A percentile compares a stretch with the other conserved stretches of the same genome.
These are phyloP conservation scores for Triplophysa dalaica DNA, from an alignment of 2,113 vertebrate genomes.

Conservation along the genomic window DNA sequence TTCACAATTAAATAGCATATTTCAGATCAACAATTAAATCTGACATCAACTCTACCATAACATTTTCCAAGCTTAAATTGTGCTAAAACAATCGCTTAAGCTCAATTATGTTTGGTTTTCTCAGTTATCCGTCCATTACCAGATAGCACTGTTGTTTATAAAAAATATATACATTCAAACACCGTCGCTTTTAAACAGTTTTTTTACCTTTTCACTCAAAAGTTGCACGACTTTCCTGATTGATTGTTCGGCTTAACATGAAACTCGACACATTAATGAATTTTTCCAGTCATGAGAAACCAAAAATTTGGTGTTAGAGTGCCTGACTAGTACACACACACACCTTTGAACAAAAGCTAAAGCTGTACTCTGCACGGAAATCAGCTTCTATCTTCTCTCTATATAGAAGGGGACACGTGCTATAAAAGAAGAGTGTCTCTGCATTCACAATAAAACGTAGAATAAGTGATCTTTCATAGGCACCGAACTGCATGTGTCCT, in stretches of 20 bases:
- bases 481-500: too few species aligned
- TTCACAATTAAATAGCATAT: too few species aligned
- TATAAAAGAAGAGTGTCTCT: neutral
- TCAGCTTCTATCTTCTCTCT: constrained; percentile 8
- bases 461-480: neutral
- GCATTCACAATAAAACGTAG: neutral
- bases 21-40: too few species aligned
- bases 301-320: constrained; percentile 13
- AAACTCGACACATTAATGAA: constrained; percentile 21
- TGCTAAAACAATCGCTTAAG: too few species aligned
- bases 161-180: too few species aligned
- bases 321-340: neutral
- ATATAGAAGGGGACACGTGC: neutral
- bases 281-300: constrained; percentile 15
- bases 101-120: too few species aligned
- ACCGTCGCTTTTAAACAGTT: neutral
- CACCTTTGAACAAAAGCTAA: neutral
- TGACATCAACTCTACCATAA: too few species aligned
- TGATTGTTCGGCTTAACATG: constrained; percentile 14
- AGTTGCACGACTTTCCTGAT: neutral
- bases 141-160: neutral
- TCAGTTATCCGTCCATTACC: too few species aligned
- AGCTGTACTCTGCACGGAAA: neutral
- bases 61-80: too few species aligned
- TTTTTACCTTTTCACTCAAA: neutral